A percentile compares a stretch with the other conserved stretches of the same genome.
Evolutionary conservation across 2,113 vertebrate genomes (phyloP).

Genomic region (Pangasianodon hypophthalmus): DNA sequence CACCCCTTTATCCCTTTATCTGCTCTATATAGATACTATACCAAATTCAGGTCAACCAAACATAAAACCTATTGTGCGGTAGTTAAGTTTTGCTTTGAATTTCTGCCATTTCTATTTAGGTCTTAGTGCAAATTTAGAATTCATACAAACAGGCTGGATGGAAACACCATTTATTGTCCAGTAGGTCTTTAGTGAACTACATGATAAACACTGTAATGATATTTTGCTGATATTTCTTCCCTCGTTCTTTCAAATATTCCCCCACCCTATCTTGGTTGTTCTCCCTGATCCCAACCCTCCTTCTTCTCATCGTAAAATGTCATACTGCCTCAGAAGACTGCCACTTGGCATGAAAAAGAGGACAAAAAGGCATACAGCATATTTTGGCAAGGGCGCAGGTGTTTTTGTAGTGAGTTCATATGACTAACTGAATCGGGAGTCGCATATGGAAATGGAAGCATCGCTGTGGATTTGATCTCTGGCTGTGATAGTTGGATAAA

Average conservation of each 20-base stretch:
- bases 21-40: neutral
- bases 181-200: neutral
- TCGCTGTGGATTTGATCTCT: constrained; percentile 37
- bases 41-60: neutral
- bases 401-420: constrained; percentile 46
- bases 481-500: constrained; percentile 27
- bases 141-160: neutral
- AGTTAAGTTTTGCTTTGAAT: too few relatives aligned
- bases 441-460: constrained; percentile 28
- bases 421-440: constrained; percentile 47
- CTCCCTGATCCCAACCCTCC: constrained; percentile 27
- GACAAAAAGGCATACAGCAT: constrained; percentile 8
- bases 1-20: neutral
- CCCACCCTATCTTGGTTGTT: neutral
- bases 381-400: constrained; percentile 48
- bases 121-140: neutral
- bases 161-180: neutral
- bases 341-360: constrained; percentile 19
- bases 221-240: constrained; percentile 46
- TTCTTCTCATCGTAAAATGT: constrained; percentile 22
- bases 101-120: neutral
- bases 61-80: neutral
- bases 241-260: constrained; percentile 14
- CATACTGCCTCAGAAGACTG: constrained; percentile 44
- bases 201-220: constrained; percentile 7